A percentile compares a stretch with the other conserved stretches of the same genome.
Conservation (phyloP, 2,797 vertebrate genomes). For the Sebastes cheni region DNA sequence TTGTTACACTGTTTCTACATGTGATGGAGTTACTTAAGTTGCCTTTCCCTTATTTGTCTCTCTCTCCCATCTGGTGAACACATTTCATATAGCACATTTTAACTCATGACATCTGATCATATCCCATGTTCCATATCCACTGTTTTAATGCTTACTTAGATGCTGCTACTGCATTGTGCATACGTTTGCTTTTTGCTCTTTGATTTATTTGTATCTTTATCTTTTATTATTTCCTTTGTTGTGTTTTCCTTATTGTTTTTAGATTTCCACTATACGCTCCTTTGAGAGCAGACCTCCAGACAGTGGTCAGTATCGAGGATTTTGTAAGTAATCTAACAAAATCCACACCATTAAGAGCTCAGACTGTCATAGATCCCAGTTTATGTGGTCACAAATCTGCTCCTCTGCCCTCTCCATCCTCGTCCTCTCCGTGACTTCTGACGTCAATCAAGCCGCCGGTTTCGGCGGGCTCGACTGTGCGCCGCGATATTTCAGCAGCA, state of each 20-base stretch:
- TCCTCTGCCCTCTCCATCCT: conserved; percentile 3
- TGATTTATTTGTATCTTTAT: neutral
- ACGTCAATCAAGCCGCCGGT: conserved; percentile 14
- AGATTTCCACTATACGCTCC: neutral
- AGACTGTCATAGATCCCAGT: neutral
- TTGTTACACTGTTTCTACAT: neutral
- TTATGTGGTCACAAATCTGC: neutral
- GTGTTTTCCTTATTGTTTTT: neutral
- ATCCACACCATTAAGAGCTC: neutral
- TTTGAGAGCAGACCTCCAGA: neutral
- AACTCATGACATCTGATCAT: neutral
- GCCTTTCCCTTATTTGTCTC: neutral
- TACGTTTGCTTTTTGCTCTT: neutral
- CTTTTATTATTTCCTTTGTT: neutral
- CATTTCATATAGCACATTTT: neutral
- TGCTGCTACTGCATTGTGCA: neutral
- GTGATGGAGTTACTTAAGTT: neutral
- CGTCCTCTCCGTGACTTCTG: conserved; percentile 10
- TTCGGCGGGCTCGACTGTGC: neutral
- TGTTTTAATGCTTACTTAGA: neutral
- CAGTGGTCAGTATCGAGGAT: neutral
- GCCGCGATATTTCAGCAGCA: conserved; percentile 26
- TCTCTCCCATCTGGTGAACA: conserved; percentile 2
- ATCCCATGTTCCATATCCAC: neutral
- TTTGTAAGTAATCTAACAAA: neutral